A percentile compares a stretch with the other conserved stretches of the same genome.
These are phyloP conservation scores for Dallia pectoralis DNA, from an alignment of 2,797 vertebrate species.

Conservation along the genomic window DNA sequence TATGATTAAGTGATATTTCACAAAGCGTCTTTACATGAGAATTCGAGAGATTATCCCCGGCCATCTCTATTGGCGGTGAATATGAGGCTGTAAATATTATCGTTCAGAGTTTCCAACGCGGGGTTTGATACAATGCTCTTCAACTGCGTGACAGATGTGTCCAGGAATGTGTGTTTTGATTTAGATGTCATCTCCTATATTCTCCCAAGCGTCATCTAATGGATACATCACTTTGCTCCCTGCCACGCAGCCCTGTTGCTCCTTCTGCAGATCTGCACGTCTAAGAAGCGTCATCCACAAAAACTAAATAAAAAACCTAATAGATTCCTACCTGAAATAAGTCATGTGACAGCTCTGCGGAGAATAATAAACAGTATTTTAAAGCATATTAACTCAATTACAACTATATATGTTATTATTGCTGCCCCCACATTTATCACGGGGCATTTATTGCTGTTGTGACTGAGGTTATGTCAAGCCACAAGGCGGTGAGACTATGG, in stretches of 20 bases:
- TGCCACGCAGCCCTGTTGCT: slow-evolving; percentile 6
- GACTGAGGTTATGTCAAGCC: slow-evolving; percentile 13
- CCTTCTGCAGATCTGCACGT: slow-evolving; percentile 9
- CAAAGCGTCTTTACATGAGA: not conserved
- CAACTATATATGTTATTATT: slow-evolving; percentile 94
- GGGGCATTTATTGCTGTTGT: slow-evolving; percentile 76
- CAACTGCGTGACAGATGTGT: slow-evolving; percentile 1
- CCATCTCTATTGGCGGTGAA: not conserved
- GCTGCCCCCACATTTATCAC: slow-evolving; percentile 86
- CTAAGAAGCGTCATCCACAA: slow-evolving; percentile 8
- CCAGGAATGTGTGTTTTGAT: slow-evolving; percentile 15
- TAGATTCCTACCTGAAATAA: slow-evolving; percentile 57
- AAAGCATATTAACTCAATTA: slow-evolving; percentile 99
- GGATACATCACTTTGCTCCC: slow-evolving; percentile 14
- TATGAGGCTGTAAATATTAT: slow-evolving; percentile 2
- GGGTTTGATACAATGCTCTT: slow-evolving; percentile 1
- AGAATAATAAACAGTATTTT: slow-evolving; percentile 96
- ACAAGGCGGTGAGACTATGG: slow-evolving; percentile 73
- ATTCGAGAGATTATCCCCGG: not conserved
- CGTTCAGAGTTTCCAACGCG: not conserved
- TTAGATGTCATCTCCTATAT: slow-evolving; percentile 26
- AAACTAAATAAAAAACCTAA: slow-evolving; percentile 36
- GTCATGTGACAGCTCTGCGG: slow-evolving; percentile 68
- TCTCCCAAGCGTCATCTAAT: slow-evolving; percentile 12
- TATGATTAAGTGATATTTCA: slow-evolving; percentile 7